Percentiles rank a stretch among this genome's conserved stretches.
Conservation (phyloP, 2,113 vertebrate genomes). For the Asarcornis scutulata region DNA sequence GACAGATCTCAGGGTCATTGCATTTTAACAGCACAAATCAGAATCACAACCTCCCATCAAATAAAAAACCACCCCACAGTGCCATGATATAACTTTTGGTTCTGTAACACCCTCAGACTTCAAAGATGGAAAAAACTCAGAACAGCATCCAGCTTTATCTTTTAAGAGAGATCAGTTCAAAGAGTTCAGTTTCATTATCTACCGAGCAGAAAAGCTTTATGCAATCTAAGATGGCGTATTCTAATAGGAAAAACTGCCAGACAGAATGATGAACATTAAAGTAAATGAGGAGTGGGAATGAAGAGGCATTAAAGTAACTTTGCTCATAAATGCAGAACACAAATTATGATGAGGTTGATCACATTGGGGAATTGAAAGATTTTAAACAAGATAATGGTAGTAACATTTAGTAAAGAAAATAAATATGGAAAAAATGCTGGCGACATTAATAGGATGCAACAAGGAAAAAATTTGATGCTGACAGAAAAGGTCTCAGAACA, state of each 20-base stretch:
- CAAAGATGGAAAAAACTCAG: neutral
- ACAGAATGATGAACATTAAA: neutral
- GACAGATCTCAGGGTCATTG: neutral
- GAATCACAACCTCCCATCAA: neutral
- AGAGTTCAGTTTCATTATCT: neutral
- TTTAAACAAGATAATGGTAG: neutral
- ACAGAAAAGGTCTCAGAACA: neutral
- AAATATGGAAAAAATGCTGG: neutral
- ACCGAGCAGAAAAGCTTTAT: neutral
- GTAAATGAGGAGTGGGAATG: neutral
- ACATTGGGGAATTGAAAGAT: neutral
- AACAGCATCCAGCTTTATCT: neutral
- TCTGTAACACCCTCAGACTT: neutral
- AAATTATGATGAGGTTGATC: neutral
- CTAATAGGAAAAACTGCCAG: neutral
- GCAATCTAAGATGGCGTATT: neutral
- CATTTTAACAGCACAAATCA: neutral
- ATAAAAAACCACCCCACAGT: neutral
- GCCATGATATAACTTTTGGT: accelerated
- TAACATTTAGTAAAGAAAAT: neutral
- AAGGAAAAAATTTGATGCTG: neutral
- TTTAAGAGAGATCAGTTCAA: neutral
- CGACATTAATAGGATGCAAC: neutral
- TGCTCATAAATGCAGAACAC: neutral
- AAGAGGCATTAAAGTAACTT: neutral